Conservation (phyloP, 92 coral and sea anemone species). For the Epizoanthus rinbou region DNA sequence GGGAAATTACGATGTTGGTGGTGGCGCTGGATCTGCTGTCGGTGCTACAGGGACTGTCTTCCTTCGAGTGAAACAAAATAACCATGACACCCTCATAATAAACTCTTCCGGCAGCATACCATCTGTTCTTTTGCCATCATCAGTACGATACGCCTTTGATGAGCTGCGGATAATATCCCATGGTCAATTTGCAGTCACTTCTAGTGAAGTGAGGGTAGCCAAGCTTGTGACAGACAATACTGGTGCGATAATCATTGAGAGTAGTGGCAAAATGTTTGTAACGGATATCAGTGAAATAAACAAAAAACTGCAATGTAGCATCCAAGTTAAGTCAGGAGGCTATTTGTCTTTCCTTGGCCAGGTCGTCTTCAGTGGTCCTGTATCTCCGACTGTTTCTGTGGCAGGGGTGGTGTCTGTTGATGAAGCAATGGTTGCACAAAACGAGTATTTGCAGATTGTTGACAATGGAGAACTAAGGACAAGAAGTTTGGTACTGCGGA, state of each 20-base stretch:
- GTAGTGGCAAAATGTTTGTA: conserved; percentile 27
- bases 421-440: conserved; percentile 40
- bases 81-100: conserved; percentile 45
- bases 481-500: conserved; percentile 40
- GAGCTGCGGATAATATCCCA: conserved; percentile 45
- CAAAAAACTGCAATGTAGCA: conserved; percentile 45
- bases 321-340: conserved; percentile 57
- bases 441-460: conserved; percentile 26
- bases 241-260: conserved; percentile 51
- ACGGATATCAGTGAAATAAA: conserved; percentile 32
- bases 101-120: conserved; percentile 44
- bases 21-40: conserved; percentile 51
- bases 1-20: conserved; percentile 57
- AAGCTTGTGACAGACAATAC: conserved; percentile 58
- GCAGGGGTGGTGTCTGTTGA: conserved; percentile 46
- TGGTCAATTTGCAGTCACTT: conserved; percentile 45
- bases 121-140: conserved; percentile 40
- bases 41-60: conserved; percentile 66
- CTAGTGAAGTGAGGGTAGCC: conserved; percentile 34
- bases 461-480: conserved; percentile 51
- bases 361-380: conserved; percentile 51
- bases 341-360: conserved; percentile 40
- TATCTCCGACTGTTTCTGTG: conserved; percentile 48
- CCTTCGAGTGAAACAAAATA: conserved; percentile 43
- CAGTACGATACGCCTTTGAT: conserved; percentile 34